These are phyloP conservation scores for Xenentodon cancila DNA, from an alignment of 2,797 vertebrate genomes.

Conservation along the genomic window DNA sequence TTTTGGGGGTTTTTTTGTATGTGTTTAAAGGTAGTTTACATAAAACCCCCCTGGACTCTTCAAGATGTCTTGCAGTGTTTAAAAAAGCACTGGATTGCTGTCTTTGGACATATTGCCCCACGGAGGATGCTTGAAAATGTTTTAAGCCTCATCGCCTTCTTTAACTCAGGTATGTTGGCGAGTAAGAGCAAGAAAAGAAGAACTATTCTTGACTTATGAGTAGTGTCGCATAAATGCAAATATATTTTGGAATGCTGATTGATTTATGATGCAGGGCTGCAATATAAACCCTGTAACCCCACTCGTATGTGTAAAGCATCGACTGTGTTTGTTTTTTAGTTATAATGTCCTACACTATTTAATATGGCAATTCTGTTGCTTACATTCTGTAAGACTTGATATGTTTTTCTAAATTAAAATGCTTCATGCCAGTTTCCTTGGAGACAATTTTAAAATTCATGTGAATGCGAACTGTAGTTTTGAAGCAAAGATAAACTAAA, in stretches of 20 bases:
- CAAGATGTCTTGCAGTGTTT: constrained; percentile 86
- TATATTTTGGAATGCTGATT: too few species aligned
- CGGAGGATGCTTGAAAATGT: constrained; percentile 80
- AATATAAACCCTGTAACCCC: too few species aligned
- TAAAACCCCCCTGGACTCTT: constrained; percentile 93
- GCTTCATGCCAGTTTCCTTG: constrained; percentile 4
- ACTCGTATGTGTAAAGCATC: too few species aligned
- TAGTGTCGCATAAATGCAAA: too few species aligned
- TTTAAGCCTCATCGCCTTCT: constrained; percentile 79
- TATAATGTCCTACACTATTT: constrained; percentile 1
- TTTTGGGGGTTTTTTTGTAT: constrained; percentile 1
- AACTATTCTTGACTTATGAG: background rate
- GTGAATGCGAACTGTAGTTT: constrained; percentile 7
- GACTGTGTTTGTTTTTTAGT: too few species aligned
- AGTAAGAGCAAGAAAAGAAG: background rate
- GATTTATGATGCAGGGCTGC: too few species aligned
- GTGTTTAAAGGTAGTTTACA: constrained; percentile 84
- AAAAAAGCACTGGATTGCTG: constrained; percentile 93
- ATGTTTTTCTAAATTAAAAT: background rate
- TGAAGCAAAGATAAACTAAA: background rate
- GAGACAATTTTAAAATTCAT: constrained; percentile 5
- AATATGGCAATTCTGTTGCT: background rate
- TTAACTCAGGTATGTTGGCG: constrained; percentile 82
- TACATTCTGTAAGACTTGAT: background rate
- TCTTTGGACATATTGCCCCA: constrained; percentile 88